Evolutionary conservation across 2,113 vertebrate genomes (phyloP).

Genomic region (Tychaedon coryphoeus): DNA sequence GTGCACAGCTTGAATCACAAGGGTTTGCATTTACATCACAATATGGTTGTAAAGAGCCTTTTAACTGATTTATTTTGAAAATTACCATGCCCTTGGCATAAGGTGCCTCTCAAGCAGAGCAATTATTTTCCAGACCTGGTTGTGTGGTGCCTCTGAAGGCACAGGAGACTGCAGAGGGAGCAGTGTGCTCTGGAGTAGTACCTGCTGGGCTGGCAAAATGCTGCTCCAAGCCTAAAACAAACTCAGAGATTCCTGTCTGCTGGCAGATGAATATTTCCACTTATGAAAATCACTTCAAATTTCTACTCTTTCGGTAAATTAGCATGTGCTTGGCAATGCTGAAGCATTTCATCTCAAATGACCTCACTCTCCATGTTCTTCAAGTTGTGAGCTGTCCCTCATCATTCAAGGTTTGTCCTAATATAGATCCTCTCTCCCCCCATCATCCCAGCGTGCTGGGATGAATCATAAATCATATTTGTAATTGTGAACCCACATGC

Average conservation of each 20-base stretch:
- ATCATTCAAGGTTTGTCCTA: not conserved
- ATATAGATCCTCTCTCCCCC: slow-evolving; percentile 10
- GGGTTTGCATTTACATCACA: not conserved
- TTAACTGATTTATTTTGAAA: not conserved
- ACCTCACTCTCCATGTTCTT: slow-evolving; percentile 16
- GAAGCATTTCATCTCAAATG: not conserved
- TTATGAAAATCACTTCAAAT: not conserved
- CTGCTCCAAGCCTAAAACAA: not conserved
- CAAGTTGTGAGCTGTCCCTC: slow-evolving; percentile 23
- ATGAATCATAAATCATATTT: slow-evolving; percentile 55
- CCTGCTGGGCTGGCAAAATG: not conserved
- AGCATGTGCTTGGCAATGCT: not conserved
- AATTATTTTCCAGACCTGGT: not conserved
- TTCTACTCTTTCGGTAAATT: not conserved
- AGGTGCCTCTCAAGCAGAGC: not conserved
- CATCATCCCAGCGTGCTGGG: not conserved
- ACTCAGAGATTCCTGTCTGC: not conserved
- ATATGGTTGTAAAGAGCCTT: not conserved
- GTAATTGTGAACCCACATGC: slow-evolving; percentile 39
- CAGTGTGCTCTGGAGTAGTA: not conserved
- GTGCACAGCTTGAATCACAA: not conserved
- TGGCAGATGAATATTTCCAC: not conserved
- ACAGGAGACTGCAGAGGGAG: not conserved
- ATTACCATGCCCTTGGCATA: not conserved
- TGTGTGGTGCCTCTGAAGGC: not conserved